A percentile compares a stretch with the other conserved stretches of the same genome.
Conservation (phyloP, 2,888 invertebrate genomes). For the Tinea trinotella region DNA sequence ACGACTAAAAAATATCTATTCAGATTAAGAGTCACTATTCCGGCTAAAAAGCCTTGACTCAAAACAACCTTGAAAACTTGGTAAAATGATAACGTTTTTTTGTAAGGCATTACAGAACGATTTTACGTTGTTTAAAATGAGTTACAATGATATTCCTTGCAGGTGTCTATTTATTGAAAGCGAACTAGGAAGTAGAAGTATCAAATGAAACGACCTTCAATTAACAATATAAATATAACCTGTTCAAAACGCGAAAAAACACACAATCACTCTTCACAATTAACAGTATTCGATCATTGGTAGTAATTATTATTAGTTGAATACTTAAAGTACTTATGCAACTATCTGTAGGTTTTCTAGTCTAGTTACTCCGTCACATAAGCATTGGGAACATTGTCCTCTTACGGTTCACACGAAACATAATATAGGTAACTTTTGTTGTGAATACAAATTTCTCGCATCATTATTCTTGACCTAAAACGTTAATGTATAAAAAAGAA, state of each 20-base stretch:
- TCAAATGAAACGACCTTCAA: conserved; percentile 1
- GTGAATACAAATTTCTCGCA: conserved; percentile 6
- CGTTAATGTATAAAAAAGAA: not conserved
- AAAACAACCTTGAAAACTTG: too few relatives aligned
- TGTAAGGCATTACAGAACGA: too few relatives aligned
- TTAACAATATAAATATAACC: conserved; percentile 7
- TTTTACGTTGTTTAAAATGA: too few relatives aligned
- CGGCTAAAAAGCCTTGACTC: too few relatives aligned
- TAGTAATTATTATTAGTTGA: not conserved
- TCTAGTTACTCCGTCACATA: not conserved
- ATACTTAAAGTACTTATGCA: not conserved
- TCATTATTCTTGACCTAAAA: conserved; percentile 4
- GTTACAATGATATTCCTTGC: too few relatives aligned
- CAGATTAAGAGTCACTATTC: too few relatives aligned
- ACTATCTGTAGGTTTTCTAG: conserved; percentile 2
- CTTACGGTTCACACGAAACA: conserved; percentile 7
- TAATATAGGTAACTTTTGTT: conserved; percentile 7
- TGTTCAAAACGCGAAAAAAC: not conserved
- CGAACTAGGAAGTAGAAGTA: conserved; percentile 13
- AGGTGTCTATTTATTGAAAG: not conserved
- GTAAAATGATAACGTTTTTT: too few relatives aligned
- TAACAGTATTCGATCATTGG: too few relatives aligned
- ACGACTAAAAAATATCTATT: too few relatives aligned
- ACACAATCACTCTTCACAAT: too few relatives aligned
- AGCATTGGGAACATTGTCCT: conserved; percentile 12